Conservation (phyloP, 2,113 vertebrate genomes). For the Etia nguti region DNA sequence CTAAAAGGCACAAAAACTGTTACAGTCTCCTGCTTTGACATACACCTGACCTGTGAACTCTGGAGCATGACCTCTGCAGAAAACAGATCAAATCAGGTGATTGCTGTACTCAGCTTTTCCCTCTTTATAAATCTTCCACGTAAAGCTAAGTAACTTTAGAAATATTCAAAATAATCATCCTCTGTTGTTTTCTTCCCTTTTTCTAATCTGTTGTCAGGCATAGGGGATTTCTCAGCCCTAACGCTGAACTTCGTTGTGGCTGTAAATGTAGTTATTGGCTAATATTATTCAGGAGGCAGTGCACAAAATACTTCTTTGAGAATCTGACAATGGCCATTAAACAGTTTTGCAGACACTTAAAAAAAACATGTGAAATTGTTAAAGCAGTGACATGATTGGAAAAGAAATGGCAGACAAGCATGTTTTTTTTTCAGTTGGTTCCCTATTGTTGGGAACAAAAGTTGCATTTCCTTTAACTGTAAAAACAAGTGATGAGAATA, state of each 20-base stretch:
- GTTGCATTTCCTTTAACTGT: background rate
- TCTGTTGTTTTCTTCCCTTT: conserved; percentile 6
- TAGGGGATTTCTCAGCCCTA: conserved; percentile 8
- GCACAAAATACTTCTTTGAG: background rate
- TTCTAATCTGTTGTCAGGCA: conserved; percentile 25
- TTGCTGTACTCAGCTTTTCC: conserved; percentile 17
- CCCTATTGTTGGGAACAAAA: background rate
- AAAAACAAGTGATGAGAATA: background rate
- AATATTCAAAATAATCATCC: conserved; percentile 22
- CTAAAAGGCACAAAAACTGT: background rate
- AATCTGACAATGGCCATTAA: conserved; percentile 33
- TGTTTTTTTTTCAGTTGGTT: background rate
- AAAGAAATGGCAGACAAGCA: background rate
- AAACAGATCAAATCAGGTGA: conserved; percentile 35
- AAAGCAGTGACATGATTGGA: conserved; percentile 44
- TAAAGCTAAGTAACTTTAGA: background rate
- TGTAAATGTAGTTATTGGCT: background rate
- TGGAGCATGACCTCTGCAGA: background rate
- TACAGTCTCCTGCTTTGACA: background rate
- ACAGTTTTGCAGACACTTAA: conserved; percentile 1
- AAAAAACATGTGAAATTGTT: conserved; percentile 24
- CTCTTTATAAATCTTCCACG: background rate
- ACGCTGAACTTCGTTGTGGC: conserved; percentile 1
- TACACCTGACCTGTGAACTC: background rate
- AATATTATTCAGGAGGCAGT: background rate